Base-by-base conservation (phyloP, 1,140 invertebrate species). In the Drosophila jambulina region DNA sequence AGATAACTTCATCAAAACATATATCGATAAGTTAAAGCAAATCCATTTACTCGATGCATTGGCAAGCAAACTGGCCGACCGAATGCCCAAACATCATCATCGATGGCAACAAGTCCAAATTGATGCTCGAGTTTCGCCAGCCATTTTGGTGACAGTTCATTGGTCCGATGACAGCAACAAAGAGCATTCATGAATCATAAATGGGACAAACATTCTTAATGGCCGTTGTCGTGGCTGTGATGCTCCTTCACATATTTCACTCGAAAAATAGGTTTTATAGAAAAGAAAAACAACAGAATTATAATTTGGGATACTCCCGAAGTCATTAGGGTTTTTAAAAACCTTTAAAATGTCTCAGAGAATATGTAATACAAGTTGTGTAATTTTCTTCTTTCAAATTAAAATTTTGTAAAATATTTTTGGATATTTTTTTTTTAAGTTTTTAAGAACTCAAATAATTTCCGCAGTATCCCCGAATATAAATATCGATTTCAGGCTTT, bases 181-280 rank as follows among this genome's bases (percentile, higher is more conserved):
- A 72, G 67, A 71, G 69, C 69, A 72, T 72, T 42, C 69, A 72
- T 60, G 69, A 72, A 72, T 72, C 69, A 72, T 72, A 72, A 72
- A 72, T 49, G 67, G 54, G 45, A 36, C 69, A 72, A 60, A 72
- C 67, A 60, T 72, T 51, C 67, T 59, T 72, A 59, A 59, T 72
- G 67, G 69, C 36, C 63, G 40, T 36, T 36, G 51, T 40, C 23
- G 43, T 48, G 36, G 25, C 34, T 21, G 19, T 29, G 19, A 27
- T 34, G 29, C 19, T 45, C 12, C 65, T 7, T 25, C 53, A 38
- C 36, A 42, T 36, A 23, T 23, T 23, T 53, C 67, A 70, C 67
- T 72, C 65, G 7, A 5, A 34, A 71, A 71, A 54, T 38, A 13
- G 5, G n/a, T 15, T 23, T 5, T 3, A 13, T 7, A 3, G 3